Evolutionary conservation across 2,113 vertebrate genomes (phyloP), one percentile per base, ranked within the genome.

Genomic region (Phalacrocorax pelagicus): DNA sequence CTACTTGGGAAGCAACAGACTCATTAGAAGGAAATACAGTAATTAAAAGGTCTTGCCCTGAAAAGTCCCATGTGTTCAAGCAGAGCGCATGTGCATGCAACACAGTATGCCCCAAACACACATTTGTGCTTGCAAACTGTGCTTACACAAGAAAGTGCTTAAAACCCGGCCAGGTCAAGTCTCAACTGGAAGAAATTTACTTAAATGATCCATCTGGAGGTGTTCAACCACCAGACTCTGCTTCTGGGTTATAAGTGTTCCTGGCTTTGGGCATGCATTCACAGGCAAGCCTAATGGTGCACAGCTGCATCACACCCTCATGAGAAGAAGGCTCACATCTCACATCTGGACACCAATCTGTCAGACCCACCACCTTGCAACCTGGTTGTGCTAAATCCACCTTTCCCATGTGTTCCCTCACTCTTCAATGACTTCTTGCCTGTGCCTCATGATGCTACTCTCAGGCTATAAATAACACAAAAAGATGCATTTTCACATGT

Each of bases 161-260:
- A 91, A 95, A 92, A 95, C 78, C 86, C 80, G 73, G 81, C 86
- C 74, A 95, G 94, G 84, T 92, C 86, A 92, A 90, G 62, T 30
- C 86, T 92, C 83, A 87, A 85, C 70, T 95, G 92, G 91, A 96
- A 91, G 62, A 82, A 94, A 95, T 97, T 96, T 95, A 72, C 49
- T 92, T 51, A 90, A 90, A 38, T 42, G 67, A 84, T 66, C 72
- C 92, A 94, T 93, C 94, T 95, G 94, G 97, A 95, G 86, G 77
- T 87, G 77, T 97, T 95, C 96, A 96, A 61, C 49, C 49, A 85
- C 54, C 58, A 96, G 70, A 69, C 22, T 93, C 67, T 69, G 70
- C 77, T 94, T 88, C 91, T 92, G 78, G 77, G 88, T 61, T 89
- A 30, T 81, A 89, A 84, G 55, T 3, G 6, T 75, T 94, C 90